These are phyloP conservation scores for Hassar affinis DNA, from an alignment of 2,113 vertebrate species.

Conservation along the genomic window DNA sequence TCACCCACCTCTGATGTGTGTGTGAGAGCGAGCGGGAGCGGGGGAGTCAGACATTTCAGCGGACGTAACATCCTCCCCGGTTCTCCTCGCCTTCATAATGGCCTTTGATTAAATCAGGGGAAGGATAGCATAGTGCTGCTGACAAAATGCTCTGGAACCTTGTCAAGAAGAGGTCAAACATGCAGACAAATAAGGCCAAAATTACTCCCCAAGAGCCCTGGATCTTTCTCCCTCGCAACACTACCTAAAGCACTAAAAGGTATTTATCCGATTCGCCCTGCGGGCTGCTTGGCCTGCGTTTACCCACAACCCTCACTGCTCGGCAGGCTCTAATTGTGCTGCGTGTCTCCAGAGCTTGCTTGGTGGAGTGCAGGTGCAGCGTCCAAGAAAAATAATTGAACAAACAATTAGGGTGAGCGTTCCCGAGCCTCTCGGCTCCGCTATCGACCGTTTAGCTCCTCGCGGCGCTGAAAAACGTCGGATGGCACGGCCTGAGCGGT, in stretches of 20 bases:
- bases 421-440: slow-evolving; percentile 49
- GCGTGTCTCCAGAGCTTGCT: slow-evolving; percentile 61
- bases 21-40: background rate
- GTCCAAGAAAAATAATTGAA: slow-evolving; percentile 74
- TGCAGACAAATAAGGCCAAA: slow-evolving; percentile 70
- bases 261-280: slow-evolving; percentile 65
- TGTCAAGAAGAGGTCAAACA: slow-evolving; percentile 73
- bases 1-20: slow-evolving; percentile 43
- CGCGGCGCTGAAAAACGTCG: slow-evolving; percentile 53
- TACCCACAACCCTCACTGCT: slow-evolving; percentile 58
- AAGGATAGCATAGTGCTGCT: slow-evolving; percentile 65
- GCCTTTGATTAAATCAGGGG: slow-evolving; percentile 64
- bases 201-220: slow-evolving; percentile 72
- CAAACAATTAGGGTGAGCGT: slow-evolving; percentile 69
- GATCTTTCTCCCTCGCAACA: slow-evolving; percentile 60
- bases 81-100: slow-evolving; percentile 65
- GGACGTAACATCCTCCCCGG: slow-evolving; percentile 49
- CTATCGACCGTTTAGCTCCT: slow-evolving; percentile 52
- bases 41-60: slow-evolving; percentile 34
- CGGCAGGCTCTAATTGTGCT: slow-evolving; percentile 64
- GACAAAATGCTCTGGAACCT: slow-evolving; percentile 62
- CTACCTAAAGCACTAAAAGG: slow-evolving; percentile 75
- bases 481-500: slow-evolving; percentile 37
- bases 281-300: slow-evolving; percentile 56
- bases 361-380: slow-evolving; percentile 67